Evolutionary conservation across 1,140 invertebrate genomes (phyloP).

Genomic region (Temnothorax curvispinosus): DNA sequence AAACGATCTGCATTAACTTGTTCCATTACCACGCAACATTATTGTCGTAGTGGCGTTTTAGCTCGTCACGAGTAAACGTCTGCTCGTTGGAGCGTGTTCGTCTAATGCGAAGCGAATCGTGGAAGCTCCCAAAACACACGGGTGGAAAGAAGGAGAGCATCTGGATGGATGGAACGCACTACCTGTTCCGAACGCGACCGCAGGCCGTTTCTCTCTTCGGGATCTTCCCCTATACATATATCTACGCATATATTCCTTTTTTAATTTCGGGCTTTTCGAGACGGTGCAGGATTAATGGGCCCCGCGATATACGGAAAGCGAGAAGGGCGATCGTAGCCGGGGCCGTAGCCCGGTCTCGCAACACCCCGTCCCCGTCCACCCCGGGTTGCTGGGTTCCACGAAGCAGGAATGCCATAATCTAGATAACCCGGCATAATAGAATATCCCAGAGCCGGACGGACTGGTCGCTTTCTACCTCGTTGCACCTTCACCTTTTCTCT

Average conservation of each 20-base stretch:
- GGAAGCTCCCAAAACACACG: slow-evolving; percentile 23
- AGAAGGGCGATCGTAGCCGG: slow-evolving; percentile 28
- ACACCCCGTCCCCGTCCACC: slow-evolving; percentile 71
- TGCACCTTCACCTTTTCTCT: slow-evolving; percentile 81
- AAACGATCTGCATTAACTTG: not conserved
- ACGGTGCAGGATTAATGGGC: slow-evolving; percentile 60
- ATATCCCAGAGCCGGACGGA: slow-evolving; percentile 79
- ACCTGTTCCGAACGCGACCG: slow-evolving; percentile 49
- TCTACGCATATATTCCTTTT: slow-evolving; percentile 73
- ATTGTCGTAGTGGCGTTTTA: not conserved
- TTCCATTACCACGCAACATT: not conserved
- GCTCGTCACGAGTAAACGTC: slow-evolving; percentile 1
- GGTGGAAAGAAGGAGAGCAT: slow-evolving; percentile 47
- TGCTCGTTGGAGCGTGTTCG: slow-evolving; percentile 7
- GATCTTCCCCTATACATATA: slow-evolving; percentile 58
- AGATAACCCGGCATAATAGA: slow-evolving; percentile 84
- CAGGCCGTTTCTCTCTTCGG: slow-evolving; percentile 26
- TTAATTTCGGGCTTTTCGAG: slow-evolving; percentile 77
- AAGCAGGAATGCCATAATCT: slow-evolving; percentile 84
- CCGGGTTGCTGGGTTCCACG: slow-evolving; percentile 76
- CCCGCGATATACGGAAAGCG: slow-evolving; percentile 26
- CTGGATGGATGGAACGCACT: slow-evolving; percentile 32
- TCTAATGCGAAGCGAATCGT: slow-evolving; percentile 27
- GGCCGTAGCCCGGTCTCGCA: slow-evolving; percentile 52
- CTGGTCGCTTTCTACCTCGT: slow-evolving; percentile 81